Percentiles rank a stretch among this genome's conserved stretches.
Conservation (phyloP, 2,797 vertebrate genomes). For the Sebastolobus altivelis region DNA sequence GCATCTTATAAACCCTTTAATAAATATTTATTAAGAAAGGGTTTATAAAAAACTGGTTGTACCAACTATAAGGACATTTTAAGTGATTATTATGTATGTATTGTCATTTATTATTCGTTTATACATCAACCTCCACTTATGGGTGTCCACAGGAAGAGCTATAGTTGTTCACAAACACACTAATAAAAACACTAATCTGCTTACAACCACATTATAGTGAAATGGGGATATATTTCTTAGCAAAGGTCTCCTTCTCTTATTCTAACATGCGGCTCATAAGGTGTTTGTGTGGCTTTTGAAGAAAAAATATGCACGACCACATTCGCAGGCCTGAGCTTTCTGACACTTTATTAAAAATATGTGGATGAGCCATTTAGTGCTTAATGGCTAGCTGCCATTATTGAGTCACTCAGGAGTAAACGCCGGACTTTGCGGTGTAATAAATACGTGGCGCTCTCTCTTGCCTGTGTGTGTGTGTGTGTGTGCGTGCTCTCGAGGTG, state of each 20-base stretch:
- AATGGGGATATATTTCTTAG: background rate
- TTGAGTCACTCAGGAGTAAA: slow-evolving; percentile 88
- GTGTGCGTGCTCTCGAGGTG: slow-evolving; percentile 79
- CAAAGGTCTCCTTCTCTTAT: slow-evolving; percentile 6
- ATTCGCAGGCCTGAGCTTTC: slow-evolving; percentile 91
- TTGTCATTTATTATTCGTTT: background rate
- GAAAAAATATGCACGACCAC: slow-evolving; percentile 90
- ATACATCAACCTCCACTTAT: background rate
- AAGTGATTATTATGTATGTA: background rate
- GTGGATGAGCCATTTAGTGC: slow-evolving; percentile 97
- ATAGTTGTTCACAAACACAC: background rate
- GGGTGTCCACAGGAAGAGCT: too few relatives aligned
- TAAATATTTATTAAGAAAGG: background rate
- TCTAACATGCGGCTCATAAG: slow-evolving; percentile 54
- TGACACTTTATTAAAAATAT: slow-evolving; percentile 95
- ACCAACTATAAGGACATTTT: background rate
- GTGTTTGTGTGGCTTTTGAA: slow-evolving; percentile 92
- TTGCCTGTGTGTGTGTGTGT: slow-evolving; percentile 82
- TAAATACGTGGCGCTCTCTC: slow-evolving; percentile 89
- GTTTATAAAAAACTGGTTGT: background rate
- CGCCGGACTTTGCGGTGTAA: slow-evolving; percentile 76
- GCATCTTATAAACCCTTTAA: background rate
- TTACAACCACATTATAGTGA: background rate
- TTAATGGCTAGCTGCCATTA: slow-evolving; percentile 98
- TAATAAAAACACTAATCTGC: slow-evolving; percentile 5